Base-by-base conservation (phyloP, 2,888 invertebrate species). In the Xylocampa areola region DNA sequence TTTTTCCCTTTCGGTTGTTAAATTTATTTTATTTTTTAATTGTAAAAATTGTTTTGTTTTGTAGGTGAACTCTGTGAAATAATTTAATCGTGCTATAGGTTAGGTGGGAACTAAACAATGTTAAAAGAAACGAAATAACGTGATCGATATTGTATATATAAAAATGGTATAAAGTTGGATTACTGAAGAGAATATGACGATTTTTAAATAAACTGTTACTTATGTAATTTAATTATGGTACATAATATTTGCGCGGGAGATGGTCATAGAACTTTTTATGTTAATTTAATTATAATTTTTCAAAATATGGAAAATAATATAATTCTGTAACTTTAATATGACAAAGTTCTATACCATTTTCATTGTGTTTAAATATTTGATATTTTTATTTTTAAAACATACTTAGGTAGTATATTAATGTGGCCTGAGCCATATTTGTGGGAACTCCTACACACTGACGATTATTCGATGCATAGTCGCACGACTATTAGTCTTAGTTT, bases 21-120 rank as follows among this genome's bases (percentile, higher is more conserved):
- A 53, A 70, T 58, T 54, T 44, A 53, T 74, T 58, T 63, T 51
- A 40, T 62, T 57, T 21, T 40, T 51, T 52, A n/a, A 57, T 40
- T 58, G 45, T 54, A 54, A 61, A 40, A 50, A 49, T 32, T 33
- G 7, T 33, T 49, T 40, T 48, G 49, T 36, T 39, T 36, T 41
- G 37, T 37, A 16, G 7, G 2, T 5, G 32, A 27, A 23, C 63
- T 68, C 69, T 53, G 40, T 76, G 53, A 49, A 60, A 67, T 73
- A 73, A 68, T 73, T 53, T 27, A n/a, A 53, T 44, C 43, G 55
- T 61, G 50, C 66, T 68, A 44, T 91, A 91, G 90, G 87, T 80
- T 90, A 91, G 86, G 76, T 64, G 70, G 82, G 68, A 91, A 91
- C 89, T 83, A 86, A 87, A 91, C 90, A 91, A 91, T 90, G 91